Evolutionary conservation across 35 echinoderm and acorn worm species (phyloP).

Genomic region (Lytechinus variegatus): DNA sequence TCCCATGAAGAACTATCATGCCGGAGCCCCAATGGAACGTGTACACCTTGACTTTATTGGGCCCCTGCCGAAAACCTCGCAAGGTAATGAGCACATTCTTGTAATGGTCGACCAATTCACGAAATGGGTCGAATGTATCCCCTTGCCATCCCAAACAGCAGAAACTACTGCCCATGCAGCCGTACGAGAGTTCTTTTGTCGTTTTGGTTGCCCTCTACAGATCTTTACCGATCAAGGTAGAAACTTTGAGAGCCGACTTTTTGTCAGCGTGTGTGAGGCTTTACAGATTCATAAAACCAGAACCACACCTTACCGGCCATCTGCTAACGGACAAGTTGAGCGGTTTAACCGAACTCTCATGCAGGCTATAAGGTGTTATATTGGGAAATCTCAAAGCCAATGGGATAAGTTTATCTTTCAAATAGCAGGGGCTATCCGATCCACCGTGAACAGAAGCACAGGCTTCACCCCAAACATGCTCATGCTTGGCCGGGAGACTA

Average conservation of each 20-base stretch:
- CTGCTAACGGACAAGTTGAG: too few species aligned
- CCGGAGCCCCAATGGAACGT: too few species aligned
- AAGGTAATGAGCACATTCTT: too few species aligned
- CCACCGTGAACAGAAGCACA: too few species aligned
- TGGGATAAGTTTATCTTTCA: conserved; percentile 57
- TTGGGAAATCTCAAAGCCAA: conserved; percentile 43
- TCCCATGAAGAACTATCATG: conserved; percentile 49
- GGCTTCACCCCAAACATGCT: conserved; percentile 60
- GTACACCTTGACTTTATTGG: too few species aligned
- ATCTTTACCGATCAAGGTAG: neutral
- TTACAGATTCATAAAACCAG: conserved; percentile 49
- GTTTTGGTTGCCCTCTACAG: conserved; percentile 35
- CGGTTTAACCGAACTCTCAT: too few species aligned
- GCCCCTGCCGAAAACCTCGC: too few species aligned
- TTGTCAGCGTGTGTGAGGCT: conserved; percentile 42
- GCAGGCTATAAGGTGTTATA: conserved; percentile 52
- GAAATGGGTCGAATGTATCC: conserved; percentile 55
- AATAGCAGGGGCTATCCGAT: conserved; percentile 57
- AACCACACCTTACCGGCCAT: conserved; percentile 48
- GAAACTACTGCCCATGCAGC: too few species aligned
- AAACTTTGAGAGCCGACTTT: conserved; percentile 55
- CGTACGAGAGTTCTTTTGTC: conserved; percentile 30
- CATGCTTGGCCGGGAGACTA: conserved; percentile 68
- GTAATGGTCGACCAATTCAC: too few species aligned
- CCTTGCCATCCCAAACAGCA: too few species aligned